Conservation (phyloP, 2,797 vertebrate genomes). For the Sparidentex hasta region DNA sequence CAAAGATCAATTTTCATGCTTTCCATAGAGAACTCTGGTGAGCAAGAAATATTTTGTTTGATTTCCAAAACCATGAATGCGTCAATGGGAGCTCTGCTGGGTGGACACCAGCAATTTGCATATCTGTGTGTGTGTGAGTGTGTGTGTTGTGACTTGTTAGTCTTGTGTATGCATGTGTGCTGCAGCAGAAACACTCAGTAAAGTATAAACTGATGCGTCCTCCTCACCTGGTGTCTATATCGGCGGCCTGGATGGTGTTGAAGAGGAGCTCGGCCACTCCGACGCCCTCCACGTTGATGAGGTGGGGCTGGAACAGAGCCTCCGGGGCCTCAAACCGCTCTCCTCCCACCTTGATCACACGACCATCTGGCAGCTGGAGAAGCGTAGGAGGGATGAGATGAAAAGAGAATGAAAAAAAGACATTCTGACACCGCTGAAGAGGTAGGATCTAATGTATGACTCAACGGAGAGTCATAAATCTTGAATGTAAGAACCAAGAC, state of each 20-base stretch:
- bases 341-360: conserved; percentile 98
- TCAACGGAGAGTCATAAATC: conserved; percentile 38
- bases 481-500: conserved; percentile 19
- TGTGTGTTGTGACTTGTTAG: conserved; percentile 1
- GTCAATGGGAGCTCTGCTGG: conserved; percentile 1
- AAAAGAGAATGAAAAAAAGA: conserved; percentile 38
- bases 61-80: conserved; percentile 12
- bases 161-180: neutral
- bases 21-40: conserved; percentile 31
- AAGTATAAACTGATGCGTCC: neutral
- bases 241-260: conserved; percentile 99
- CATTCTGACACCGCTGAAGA: conserved; percentile 46
- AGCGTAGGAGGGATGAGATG: conserved; percentile 62
- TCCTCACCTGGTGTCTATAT: conserved; percentile 96
- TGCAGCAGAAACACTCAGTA: neutral
- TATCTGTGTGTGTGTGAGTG: conserved; percentile 10
- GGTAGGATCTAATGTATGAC: conserved; percentile 54
- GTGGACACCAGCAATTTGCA: neutral
- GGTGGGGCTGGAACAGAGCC: conserved; percentile 98
- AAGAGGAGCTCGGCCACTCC: conserved; percentile 98
- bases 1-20: conserved; percentile 14
- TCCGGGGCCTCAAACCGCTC: conserved; percentile 98
- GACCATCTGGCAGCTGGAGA: conserved; percentile 95
- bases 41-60: conserved; percentile 18
- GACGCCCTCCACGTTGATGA: conserved; percentile 98